A percentile compares a stretch with the other conserved stretches of the same genome.
phyloP scores from a whole-genome alignment of 2,888 invertebrate genomes.

The Hypercompe scribonia region DNA sequence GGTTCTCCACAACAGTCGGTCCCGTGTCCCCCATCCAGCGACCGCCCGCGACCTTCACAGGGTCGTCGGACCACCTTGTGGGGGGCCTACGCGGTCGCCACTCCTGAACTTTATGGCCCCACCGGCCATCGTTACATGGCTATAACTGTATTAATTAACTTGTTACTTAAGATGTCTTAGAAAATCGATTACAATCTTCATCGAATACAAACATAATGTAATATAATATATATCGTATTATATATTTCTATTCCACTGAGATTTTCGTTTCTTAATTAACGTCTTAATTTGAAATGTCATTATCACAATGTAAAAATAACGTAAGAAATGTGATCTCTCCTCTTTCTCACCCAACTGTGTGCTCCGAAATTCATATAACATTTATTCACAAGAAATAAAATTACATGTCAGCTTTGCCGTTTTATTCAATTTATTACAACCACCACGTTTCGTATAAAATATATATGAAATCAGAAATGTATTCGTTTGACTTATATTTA shows the following conservation, averaged over 20 bases:
- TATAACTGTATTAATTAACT: no score
- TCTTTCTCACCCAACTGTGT: background rate
- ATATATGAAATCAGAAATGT: background rate
- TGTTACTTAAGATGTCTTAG: no score
- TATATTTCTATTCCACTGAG: background rate
- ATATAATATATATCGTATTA: background rate
- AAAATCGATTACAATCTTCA: background rate
- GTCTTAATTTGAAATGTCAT: background rate
- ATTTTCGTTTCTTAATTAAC: background rate
- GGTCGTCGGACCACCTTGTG: no score
- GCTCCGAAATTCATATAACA: background rate
- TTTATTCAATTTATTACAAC: conserved; percentile 11
- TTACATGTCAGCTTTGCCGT: conserved; percentile 5
- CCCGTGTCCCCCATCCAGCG: no score
- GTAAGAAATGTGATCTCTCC: background rate
- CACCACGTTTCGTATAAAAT: background rate
- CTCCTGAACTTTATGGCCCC: no score
- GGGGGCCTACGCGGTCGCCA: no score
- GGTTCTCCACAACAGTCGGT: no score
- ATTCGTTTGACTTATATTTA: background rate
- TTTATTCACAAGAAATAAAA: conserved; percentile 6
- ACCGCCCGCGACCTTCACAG: no score
- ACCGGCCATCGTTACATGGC: no score
- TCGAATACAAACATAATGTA: background rate
- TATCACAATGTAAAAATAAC: background rate